Base-by-base conservation (phyloP, 2,797 vertebrate genomes). In the Distichodus sexfasciatus region DNA sequence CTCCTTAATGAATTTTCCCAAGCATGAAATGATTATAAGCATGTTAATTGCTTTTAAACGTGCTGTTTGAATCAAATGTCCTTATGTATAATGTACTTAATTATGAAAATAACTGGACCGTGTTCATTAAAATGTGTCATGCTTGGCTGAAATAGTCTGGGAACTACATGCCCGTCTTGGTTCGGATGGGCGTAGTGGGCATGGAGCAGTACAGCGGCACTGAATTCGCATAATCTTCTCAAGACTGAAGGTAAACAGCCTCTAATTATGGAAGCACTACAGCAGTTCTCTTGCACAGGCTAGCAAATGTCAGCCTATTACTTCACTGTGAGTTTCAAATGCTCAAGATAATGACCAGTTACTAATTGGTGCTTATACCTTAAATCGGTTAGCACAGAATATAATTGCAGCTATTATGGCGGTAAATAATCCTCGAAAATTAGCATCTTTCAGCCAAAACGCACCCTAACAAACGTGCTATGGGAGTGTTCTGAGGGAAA, bases 261-360 rank as follows among this genome's bases (percentile, higher is more conserved):
- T 83, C 82, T 90, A 92, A 92, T 92, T 92, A 90, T 82, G 48
- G 67, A 84, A 78, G 81, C 81, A 82, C 84, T 85, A 73, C 80
- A 84, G 84, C 86, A 77, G 81, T 88, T 88, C 89, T 80, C 84
- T 72, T 67, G 84, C 86, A 85, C 71, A 76, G 87, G 84, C 89
- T 80, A 87, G 83, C 74, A 81, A 89, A 89, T 88, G 84, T 87
- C 87, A 86, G 84, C 85, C 87, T 87, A 89, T 91, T 92, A 91
- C 88, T 89, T 91, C 83, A 87, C 87, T 90, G 85, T 77, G 79
- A 86, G 87, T 88, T 90, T 86, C 85, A 82, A 91, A 90, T 91
- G 90, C 90, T 92, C 88, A 91, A 90, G 90, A 92, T 92, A 92
- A 92, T 92, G 90, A 92, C 90, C 90, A 90, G 85, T 91, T 91